These are phyloP conservation scores for Lasiurus cinereus DNA, from an alignment of 2,113 vertebrate species.

Conservation along the genomic window DNA sequence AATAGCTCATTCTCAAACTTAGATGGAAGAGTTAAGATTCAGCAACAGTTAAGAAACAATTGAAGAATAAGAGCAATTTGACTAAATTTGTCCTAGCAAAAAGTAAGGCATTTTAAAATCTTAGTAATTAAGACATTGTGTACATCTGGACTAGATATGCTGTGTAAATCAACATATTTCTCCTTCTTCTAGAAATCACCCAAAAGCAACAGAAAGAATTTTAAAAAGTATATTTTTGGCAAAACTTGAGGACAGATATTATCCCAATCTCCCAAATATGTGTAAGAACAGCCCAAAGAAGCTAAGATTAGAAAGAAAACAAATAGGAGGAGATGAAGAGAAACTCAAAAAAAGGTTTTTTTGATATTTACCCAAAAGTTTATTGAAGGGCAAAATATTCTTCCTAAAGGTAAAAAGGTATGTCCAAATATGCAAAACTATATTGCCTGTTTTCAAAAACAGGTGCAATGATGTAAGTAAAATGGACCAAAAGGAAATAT, in stretches of 20 bases:
- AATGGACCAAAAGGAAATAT: neutral
- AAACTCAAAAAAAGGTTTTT: conserved; percentile 25
- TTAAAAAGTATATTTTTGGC: conserved; percentile 66
- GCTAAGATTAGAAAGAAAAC: conserved; percentile 45
- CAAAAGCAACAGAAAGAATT: conserved; percentile 61
- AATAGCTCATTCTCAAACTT: conserved; percentile 34
- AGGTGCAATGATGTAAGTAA: neutral
- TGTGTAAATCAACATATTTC: conserved; percentile 62
- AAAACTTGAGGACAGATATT: conserved; percentile 60
- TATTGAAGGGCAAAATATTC: neutral
- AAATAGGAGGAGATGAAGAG: conserved; percentile 46
- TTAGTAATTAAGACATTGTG: conserved; percentile 61
- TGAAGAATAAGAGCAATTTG: conserved; percentile 18
- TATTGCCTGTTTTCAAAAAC: conserved; percentile 21
- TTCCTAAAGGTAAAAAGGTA: conserved; percentile 19
- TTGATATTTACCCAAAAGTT: conserved; percentile 5
- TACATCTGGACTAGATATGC: conserved; percentile 72
- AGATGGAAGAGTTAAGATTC: conserved; percentile 26
- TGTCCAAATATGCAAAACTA: neutral
- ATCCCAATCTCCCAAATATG: conserved; percentile 46
- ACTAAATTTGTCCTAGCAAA: conserved; percentile 55
- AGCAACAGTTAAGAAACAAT: conserved; percentile 14
- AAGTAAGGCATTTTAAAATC: conserved; percentile 59
- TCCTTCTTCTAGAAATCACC: conserved; percentile 61
- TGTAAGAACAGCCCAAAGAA: conserved; percentile 50